Base-by-base conservation (phyloP, 2,888 invertebrate species). In the Aspidiotus destructor region DNA sequence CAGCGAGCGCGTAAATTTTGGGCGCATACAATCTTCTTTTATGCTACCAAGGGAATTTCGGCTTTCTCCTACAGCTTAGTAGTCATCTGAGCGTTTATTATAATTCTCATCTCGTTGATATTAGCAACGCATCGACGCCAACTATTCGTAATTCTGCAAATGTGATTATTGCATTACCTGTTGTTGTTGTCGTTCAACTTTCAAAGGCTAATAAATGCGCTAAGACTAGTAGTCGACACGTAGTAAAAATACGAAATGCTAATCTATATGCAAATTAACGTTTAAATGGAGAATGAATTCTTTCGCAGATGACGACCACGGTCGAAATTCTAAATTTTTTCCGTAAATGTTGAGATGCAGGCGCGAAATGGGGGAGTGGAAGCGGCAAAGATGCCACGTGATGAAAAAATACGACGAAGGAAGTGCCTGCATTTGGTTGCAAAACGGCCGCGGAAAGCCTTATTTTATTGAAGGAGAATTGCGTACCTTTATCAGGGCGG, bases 201-300 rank as follows among this genome's bases (percentile, higher is more conserved):
- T 48, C 48, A 48, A 48, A 48, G 48, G 48, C 48, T n/a, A 48
- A 48, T 11, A 11, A n/a, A 48, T 48, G n/a, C 48, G 48, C 48
- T 48, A 48, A 48, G 48, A 48, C 48, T 1, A 28, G 28, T n/a
- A 13, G 48, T n/a, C 48, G 48, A 48, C 11, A n/a, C 11, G n/a
- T 11, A n/a, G n/a, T 48, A 48, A 48, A 48, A 48, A 48, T 48
- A 48, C 28, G 28, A 28, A 48, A 48, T 6, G 48, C n/a, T 48
- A 48, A 48, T 48, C 48, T 48, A 48, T 48, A 48, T 48, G 48
- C 48, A 48, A 48, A 48, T 48, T n/a, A n/a, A 13, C 48, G 48
- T n/a, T 48, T n/a, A 28, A 28, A 28, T n/a, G 48, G 48, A 48
- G 48, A n/a, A 48, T 6, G 48, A 48, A 48, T 48, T 48, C 48